These are phyloP conservation scores for Siniperca undulata DNA, from an alignment of 2,797 vertebrate species.

Conservation along the genomic window DNA sequence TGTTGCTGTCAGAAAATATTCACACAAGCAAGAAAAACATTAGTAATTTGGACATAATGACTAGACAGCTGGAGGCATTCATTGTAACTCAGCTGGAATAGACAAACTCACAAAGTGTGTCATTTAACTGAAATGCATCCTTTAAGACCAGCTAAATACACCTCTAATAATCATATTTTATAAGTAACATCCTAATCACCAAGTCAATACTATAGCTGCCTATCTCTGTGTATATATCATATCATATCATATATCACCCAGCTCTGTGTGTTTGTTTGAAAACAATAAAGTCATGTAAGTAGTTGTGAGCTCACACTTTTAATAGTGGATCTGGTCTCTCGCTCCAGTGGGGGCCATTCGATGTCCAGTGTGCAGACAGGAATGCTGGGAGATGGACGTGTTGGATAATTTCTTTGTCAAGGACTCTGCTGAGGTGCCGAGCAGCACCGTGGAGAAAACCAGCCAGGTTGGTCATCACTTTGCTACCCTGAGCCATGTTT, in stretches of 20 bases:
- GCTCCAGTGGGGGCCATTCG: conserved; percentile 91
- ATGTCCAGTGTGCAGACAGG: conserved; percentile 96
- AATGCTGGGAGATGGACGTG: conserved; percentile 97
- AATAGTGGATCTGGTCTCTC: conserved; percentile 24
- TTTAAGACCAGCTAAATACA: background rate
- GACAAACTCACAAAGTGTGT: background rate
- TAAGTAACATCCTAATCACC: background rate
- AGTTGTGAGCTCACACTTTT: background rate
- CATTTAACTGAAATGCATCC: too few species aligned
- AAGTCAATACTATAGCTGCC: background rate
- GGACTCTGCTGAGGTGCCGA: conserved; percentile 96
- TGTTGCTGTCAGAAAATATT: background rate
- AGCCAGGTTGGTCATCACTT: conserved; percentile 89
- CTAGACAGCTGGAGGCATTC: background rate
- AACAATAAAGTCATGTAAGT: background rate
- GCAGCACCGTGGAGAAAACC: conserved; percentile 98
- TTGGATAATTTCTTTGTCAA: conserved; percentile 99
- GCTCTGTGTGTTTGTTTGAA: background rate
- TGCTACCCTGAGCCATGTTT: background rate
- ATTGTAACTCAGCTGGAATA: background rate
- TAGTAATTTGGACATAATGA: background rate
- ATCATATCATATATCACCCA: background rate
- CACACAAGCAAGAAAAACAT: background rate
- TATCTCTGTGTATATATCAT: background rate
- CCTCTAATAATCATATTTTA: background rate